Conservation (phyloP, 2,797 vertebrate species). For the Halcyon smyrnensis region DNA sequence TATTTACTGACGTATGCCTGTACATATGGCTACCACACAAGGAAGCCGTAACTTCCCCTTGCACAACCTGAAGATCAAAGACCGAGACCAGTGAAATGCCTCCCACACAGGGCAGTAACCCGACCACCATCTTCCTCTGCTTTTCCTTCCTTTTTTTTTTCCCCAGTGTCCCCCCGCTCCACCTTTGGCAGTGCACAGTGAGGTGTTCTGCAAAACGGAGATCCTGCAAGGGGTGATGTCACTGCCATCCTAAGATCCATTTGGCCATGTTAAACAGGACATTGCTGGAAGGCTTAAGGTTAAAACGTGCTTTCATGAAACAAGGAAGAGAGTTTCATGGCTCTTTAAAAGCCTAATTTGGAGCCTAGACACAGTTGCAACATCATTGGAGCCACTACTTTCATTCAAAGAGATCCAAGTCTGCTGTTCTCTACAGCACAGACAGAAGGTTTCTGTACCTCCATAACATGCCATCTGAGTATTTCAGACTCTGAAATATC, state of each 20-base stretch:
- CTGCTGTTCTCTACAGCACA: not conserved
- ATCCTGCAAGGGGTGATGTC: not conserved
- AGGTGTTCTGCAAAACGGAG: not conserved
- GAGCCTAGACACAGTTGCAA: not conserved
- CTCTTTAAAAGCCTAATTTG: not conserved
- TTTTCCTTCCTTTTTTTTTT: not conserved
- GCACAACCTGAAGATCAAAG: not conserved
- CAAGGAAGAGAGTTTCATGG: not conserved
- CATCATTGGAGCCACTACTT: slow-evolving; percentile 10
- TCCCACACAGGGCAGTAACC: not conserved
- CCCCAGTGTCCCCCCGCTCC: not conserved
- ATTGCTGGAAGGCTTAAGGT: not conserved
- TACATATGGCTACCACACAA: not conserved
- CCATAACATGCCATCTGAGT: not conserved
- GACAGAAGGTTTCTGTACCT: not conserved
- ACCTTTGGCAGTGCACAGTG: rapidly evolving
- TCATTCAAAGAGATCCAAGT: slow-evolving; percentile 30
- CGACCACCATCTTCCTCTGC: not conserved
- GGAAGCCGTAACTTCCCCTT: not conserved
- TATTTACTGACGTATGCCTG: not conserved
- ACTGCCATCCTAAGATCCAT: not conserved
- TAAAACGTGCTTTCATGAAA: not conserved
- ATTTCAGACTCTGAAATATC: not conserved
- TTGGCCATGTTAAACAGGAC: not conserved
- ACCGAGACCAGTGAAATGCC: rapidly evolving